Conservation (phyloP, 2,888 invertebrate species). For the Pyrocoelia pectoralis region DNA sequence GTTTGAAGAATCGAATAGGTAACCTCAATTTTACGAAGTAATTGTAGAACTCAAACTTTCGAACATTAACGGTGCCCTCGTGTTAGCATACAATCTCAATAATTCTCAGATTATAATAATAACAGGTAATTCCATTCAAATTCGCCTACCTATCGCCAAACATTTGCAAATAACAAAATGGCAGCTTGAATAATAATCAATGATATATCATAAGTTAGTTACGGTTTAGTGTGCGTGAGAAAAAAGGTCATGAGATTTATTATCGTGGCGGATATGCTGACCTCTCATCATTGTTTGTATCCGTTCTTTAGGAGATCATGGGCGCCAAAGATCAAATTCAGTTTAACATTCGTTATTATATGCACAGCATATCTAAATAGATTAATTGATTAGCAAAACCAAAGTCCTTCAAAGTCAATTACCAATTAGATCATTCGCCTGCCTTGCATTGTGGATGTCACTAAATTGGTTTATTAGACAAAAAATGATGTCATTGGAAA, state of each 20-base stretch:
- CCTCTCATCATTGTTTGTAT: conserved; percentile 27
- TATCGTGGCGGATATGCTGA: conserved; percentile 25
- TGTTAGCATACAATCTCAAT: no score
- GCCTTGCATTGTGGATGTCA: conserved; percentile 16
- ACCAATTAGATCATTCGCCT: conserved; percentile 20
- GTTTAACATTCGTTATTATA: conserved; percentile 33
- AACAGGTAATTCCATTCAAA: no score
- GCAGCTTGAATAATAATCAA: no score
- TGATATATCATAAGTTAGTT: no score
- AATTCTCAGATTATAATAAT: no score
- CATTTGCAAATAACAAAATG: no score
- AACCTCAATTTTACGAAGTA: no score
- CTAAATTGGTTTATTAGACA: conserved; percentile 18
- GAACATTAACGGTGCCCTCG: no score
- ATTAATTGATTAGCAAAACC: conserved; percentile 31
- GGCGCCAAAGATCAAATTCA: conserved; percentile 33
- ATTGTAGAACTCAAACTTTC: no score
- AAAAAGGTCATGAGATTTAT: conserved; percentile 32
- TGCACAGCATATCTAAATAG: conserved; percentile 20
- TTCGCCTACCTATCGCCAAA: no score
- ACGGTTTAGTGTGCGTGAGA: neutral
- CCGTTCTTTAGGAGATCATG: conserved; percentile 31
- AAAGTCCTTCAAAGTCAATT: conserved; percentile 20
- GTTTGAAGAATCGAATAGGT: no score
- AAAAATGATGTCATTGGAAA: conserved; percentile 28